phyloP scores from a whole-genome alignment of 2,888 invertebrate species.

The Cepaea hortensis region DNA sequence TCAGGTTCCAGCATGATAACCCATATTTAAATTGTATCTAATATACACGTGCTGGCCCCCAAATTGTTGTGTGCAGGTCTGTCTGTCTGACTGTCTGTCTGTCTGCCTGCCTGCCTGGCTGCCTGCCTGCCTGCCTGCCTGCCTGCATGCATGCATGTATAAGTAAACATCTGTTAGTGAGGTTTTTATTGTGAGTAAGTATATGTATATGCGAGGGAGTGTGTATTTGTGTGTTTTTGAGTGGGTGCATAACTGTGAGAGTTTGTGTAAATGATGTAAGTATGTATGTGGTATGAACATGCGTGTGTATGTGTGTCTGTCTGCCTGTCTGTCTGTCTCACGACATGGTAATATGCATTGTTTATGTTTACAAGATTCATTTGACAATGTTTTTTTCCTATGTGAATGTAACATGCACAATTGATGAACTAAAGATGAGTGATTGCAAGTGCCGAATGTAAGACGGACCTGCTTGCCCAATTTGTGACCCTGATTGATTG shows the following conservation, averaged over 20 bases:
- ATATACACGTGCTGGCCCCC: not conserved
- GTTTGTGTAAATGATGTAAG: too few species aligned
- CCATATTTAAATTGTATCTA: not conserved
- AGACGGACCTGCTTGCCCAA: too few species aligned
- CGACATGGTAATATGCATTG: too few species aligned
- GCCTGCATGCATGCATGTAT: not conserved
- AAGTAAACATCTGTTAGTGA: not conserved
- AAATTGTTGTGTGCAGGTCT: not conserved
- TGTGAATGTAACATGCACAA: too few species aligned
- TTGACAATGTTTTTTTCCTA: too few species aligned
- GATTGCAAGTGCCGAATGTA: too few species aligned
- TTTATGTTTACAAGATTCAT: too few species aligned
- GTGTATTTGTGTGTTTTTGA: not conserved
- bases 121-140: conserved; percentile 12
- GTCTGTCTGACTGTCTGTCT: not conserved
- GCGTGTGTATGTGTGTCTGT: not conserved
- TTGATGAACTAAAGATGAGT: too few species aligned
- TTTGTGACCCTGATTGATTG: too few species aligned
- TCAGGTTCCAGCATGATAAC: not conserved
- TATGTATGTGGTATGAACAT: not conserved
- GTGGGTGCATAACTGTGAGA: too few species aligned
- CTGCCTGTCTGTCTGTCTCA: conserved; percentile 31
- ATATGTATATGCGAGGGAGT: not conserved
- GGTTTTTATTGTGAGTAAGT: conserved; percentile 1
- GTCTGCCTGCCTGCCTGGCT: conserved; percentile 34